Conservation (phyloP, 2,888 invertebrate species). For the Pachycephus smyrnensis region DNA sequence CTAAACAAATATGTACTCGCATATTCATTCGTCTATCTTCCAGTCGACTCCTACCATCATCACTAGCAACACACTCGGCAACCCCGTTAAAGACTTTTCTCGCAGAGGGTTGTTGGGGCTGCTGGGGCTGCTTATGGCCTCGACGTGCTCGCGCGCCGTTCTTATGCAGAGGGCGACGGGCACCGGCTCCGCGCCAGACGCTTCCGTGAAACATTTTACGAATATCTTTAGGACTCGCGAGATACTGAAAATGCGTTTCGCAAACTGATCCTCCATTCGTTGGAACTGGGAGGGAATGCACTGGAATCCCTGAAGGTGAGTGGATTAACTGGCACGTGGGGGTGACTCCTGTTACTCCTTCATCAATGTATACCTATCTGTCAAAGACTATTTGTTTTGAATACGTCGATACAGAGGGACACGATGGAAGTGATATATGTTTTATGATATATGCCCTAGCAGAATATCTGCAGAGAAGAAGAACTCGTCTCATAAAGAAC, state of each 20-base stretch:
- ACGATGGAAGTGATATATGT: constrained; percentile 53
- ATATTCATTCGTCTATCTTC: constrained; percentile 65
- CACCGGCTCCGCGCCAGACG: not conserved
- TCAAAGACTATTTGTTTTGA: constrained; percentile 44
- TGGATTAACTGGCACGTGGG: not conserved
- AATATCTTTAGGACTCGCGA: not conserved
- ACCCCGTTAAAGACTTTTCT: constrained; percentile 63
- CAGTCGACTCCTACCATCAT: constrained; percentile 48
- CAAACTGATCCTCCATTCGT: not conserved
- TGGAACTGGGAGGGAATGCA: not conserved
- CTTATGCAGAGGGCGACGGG: too few relatives aligned
- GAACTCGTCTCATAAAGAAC: constrained; percentile 63
- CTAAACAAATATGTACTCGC: constrained; percentile 66
- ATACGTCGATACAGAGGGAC: constrained; percentile 42
- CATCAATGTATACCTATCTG: not conserved
- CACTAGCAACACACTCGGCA: constrained; percentile 37
- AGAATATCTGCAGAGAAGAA: constrained; percentile 41
- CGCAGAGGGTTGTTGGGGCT: constrained; percentile 20
- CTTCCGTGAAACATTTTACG: too few relatives aligned
- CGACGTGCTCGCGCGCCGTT: too few relatives aligned
- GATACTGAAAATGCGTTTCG: not conserved
- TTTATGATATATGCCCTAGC: constrained; percentile 13
- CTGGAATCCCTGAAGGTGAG: not conserved
- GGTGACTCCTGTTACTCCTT: not conserved
- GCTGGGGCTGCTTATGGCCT: not conserved